Base-by-base conservation (phyloP, 2,797 vertebrate species). In the Fratercula arctica region DNA sequence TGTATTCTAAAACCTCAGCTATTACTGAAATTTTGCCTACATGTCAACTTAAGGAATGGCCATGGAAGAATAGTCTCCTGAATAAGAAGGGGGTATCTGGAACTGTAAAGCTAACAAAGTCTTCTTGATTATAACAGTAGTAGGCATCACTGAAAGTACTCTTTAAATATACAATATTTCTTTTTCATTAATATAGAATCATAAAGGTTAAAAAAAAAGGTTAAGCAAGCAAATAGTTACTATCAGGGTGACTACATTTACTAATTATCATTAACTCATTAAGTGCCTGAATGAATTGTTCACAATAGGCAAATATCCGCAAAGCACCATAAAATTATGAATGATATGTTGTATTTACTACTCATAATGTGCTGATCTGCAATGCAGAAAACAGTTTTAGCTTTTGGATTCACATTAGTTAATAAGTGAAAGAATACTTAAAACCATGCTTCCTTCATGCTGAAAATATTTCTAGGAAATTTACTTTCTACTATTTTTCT, bases 251-350 rank as follows among this genome's bases (percentile, higher is more conserved):
- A 85, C 87, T 72, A 90, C 51, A 79, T 88, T 88, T 83, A 91
- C 69, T 89, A 79, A 70, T 18, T 75, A 88, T 51, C 73, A 66
- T 48, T 80, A 93, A 90, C 31, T 93, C 69, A 79, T 85, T 72
- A 94, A 91, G 59, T 82, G 89, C 59, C 90, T 53, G 45, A 61
- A 95, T 28, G 19, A 85, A 92, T 61, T 66, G 51, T 75, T 93
- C 80, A 94, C 78, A 74, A 93, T 56, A 97, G 94, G 77, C 82
- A 93, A 96, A 73, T 56, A 63, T 45, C 69, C 85, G 94, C 37
- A 90, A 95, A 95, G 83, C 92, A 90, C 89, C 89, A 28, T 91
- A 74, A 87, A 83, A 78, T 93, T 64, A 90, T 83, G 79, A 61
- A 76, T 57, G 95, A 82, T 95, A 92, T 78, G 79, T 85, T 92